A percentile compares a stretch with the other conserved stretches of the same genome.
Conservation (phyloP, 2,113 vertebrate genomes). For the Cynopterus brachyotis region DNA sequence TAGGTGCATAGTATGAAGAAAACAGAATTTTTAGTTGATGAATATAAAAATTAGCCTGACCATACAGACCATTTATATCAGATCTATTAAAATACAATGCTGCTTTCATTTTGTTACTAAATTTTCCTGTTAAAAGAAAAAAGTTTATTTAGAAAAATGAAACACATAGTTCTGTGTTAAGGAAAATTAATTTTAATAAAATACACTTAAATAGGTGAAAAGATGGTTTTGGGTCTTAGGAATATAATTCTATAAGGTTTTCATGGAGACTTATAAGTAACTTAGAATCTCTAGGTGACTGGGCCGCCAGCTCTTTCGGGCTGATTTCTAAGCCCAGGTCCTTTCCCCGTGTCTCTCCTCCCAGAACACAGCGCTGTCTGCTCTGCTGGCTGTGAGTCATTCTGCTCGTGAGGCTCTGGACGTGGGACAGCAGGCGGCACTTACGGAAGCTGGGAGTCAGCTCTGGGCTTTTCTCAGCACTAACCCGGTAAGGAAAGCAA, state of each 20-base stretch:
- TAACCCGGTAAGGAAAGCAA: constrained; percentile 86
- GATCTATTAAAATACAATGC: neutral
- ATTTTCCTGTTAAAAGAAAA: constrained; percentile 20
- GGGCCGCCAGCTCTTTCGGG: neutral
- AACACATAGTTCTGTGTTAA: neutral
- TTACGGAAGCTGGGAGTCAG: constrained; percentile 81
- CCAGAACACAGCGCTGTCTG: constrained; percentile 88
- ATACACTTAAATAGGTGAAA: neutral
- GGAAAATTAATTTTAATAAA: neutral
- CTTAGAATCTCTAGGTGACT: neutral
- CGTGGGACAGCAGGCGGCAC: constrained; percentile 68
- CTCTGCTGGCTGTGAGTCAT: constrained; percentile 83
- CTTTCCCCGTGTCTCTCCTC: neutral
- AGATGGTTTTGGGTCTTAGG: neutral
- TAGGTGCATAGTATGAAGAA: neutral
- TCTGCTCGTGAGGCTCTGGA: constrained; percentile 82
- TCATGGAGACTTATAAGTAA: neutral
- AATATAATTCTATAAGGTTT: neutral
- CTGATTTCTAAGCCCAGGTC: neutral
- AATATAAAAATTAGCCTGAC: neutral
- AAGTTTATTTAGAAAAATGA: constrained; percentile 1
- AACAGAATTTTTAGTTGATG: neutral
- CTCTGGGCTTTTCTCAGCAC: constrained; percentile 88
- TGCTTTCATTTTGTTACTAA: neutral
- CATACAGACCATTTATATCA: neutral